These are phyloP conservation scores for Loriculus beryllinus DNA, from an alignment of 2,797 vertebrate species.

Conservation along the genomic window DNA sequence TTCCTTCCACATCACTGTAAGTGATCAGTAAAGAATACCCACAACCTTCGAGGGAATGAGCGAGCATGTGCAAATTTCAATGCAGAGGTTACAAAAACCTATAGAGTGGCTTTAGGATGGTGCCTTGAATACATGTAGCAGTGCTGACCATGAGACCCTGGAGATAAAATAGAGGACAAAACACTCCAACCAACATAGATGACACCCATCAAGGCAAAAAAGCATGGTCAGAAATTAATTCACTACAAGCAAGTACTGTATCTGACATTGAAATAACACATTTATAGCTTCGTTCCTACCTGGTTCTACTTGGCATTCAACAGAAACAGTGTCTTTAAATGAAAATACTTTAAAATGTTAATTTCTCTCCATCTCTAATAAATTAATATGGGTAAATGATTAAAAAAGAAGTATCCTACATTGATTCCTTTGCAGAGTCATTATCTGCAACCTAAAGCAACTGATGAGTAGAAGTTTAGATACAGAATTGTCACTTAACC, in stretches of 20 bases:
- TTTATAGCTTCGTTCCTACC: not conserved
- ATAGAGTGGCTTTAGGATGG: not conserved
- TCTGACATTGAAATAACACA: not conserved
- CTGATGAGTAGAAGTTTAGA: not conserved
- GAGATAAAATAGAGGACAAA: not conserved
- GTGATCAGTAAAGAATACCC: not conserved
- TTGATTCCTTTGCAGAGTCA: not conserved
- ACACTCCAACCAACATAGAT: not conserved
- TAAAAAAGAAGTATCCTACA: not conserved
- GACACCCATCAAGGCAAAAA: not conserved
- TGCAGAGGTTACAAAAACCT: not conserved
- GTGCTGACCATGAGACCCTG: not conserved
- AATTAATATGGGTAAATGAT: not conserved
- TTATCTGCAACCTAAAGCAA: not conserved
- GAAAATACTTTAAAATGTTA: not conserved
- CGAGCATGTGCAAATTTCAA: not conserved
- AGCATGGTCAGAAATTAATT: not conserved
- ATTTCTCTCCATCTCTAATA: not conserved
- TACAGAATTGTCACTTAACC: not conserved
- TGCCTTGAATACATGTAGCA: not conserved
- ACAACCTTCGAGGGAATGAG: not conserved
- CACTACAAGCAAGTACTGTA: not conserved
- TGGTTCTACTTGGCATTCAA: not conserved
- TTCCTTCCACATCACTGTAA: not conserved
- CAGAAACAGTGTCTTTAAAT: not conserved